phyloP scores from a whole-genome alignment of 2,888 invertebrate genomes.

The Scotopteryx bipunctaria region DNA sequence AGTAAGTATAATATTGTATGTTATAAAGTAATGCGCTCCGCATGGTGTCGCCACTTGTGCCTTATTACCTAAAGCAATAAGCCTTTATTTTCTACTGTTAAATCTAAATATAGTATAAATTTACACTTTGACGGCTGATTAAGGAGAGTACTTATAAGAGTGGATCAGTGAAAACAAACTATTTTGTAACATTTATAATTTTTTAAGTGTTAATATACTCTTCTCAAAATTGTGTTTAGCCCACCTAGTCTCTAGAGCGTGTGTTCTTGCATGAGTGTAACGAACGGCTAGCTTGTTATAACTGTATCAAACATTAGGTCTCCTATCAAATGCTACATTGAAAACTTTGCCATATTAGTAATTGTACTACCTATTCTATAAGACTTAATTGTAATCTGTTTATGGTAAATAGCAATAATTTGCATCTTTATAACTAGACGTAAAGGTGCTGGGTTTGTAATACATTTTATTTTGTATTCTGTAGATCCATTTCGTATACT shows the following conservation, averaged over 20 bases:
- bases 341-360: conserved; percentile 84
- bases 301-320: conserved; percentile 67
- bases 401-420: conserved; percentile 65
- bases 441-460: conserved; percentile 81
- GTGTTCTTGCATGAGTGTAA: conserved; percentile 62
- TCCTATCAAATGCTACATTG: conserved; percentile 78
- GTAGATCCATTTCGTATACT: conserved; percentile 63
- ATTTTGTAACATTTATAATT: conserved; percentile 41
- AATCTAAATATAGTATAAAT: conserved; percentile 47
- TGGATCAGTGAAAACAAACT: conserved; percentile 27
- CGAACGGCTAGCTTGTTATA: conserved; percentile 66
- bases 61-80: conserved; percentile 53
- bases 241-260: conserved; percentile 76
- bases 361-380: conserved; percentile 79
- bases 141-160: conserved; percentile 23
- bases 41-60: conserved; percentile 46
- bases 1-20: conserved; percentile 33
- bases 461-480: conserved; percentile 75
- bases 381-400: conserved; percentile 74
- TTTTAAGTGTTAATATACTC: conserved; percentile 38
- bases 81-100: conserved; percentile 45
- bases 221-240: conserved; percentile 70
- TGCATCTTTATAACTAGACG: conserved; percentile 76
- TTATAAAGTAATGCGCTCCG: conserved; percentile 29
- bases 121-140: conserved; percentile 25